Evolutionary conservation across 2,797 vertebrate genomes (phyloP).

Genomic region (Gastrophryne carolinensis): DNA sequence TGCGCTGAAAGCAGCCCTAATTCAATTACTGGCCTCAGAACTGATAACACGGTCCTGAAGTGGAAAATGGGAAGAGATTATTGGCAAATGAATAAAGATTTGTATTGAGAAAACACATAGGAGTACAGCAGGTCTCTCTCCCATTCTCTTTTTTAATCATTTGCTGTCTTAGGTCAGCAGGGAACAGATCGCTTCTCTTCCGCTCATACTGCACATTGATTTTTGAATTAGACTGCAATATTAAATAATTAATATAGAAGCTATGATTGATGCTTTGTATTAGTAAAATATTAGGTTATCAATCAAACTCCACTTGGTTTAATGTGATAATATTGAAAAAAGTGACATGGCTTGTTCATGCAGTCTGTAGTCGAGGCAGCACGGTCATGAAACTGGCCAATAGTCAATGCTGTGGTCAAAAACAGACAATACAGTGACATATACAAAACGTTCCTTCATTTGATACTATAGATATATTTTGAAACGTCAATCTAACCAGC

Average conservation of each 20-base stretch:
- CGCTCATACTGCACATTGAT: constrained; percentile 86
- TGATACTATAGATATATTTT: too few species aligned
- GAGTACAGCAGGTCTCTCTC: constrained; percentile 68
- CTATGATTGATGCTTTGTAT: constrained; percentile 99
- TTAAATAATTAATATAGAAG: constrained; percentile 99
- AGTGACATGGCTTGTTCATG: constrained; percentile 94
- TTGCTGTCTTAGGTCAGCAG: constrained; percentile 76
- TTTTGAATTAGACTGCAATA: constrained; percentile 99
- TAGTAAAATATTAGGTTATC: constrained; percentile 99
- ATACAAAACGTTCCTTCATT: too few species aligned
- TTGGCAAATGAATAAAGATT: constrained; percentile 91
- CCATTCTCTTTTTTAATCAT: constrained; percentile 70
- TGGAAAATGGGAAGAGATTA: constrained; percentile 82
- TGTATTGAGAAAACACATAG: constrained; percentile 76
- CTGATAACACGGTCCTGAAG: constrained; percentile 80
- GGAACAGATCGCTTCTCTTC: constrained; percentile 79
- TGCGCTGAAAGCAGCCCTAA: constrained; percentile 78
- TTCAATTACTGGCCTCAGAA: constrained; percentile 83
- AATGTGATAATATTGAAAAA: constrained; percentile 99
- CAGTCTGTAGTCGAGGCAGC: constrained; percentile 96
- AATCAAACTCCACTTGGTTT: constrained; percentile 99
- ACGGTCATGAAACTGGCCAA: constrained; percentile 82
- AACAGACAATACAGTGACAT: too few species aligned
- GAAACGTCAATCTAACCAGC: too few species aligned
- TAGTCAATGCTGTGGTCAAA: constrained; percentile 63